phyloP scores from a whole-genome alignment of 1,140 invertebrate genomes.

The Trialeurodes vaporariorum region DNA sequence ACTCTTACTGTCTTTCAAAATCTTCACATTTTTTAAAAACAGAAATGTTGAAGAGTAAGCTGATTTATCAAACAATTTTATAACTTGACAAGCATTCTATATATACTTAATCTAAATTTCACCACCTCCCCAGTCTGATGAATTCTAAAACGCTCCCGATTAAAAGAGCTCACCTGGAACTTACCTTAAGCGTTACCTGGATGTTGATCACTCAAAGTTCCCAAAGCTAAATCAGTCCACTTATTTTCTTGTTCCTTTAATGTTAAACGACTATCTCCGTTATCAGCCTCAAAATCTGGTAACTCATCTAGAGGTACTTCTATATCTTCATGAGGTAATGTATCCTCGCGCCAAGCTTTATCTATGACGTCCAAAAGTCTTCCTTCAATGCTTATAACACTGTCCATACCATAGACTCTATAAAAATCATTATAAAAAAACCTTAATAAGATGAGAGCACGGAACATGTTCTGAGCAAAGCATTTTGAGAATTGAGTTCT shows the following conservation, averaged over 20 bases:
- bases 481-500: too few relatives aligned
- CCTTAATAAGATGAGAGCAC: too few relatives aligned
- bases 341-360: conserved; percentile 75
- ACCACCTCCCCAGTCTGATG: too few relatives aligned
- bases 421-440: conserved; percentile 6
- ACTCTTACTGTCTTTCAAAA: too few relatives aligned
- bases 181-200: conserved; percentile 33
- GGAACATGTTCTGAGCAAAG: too few relatives aligned
- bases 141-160: too few relatives aligned
- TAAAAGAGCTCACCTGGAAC: conserved; percentile 32
- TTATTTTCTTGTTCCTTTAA: conserved; percentile 82
- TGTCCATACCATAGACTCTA: conserved; percentile 23
- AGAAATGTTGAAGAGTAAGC: neutral
- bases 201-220: conserved; percentile 40
- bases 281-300: conserved; percentile 87
- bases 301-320: conserved; percentile 74
- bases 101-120: conserved; percentile 8
- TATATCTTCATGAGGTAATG: conserved; percentile 81
- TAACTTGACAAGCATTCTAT: conserved; percentile 6
- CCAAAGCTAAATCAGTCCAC: conserved; percentile 69
- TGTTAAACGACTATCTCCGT: conserved; percentile 78
- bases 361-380: conserved; percentile 78
- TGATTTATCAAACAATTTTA: conserved; percentile 3
- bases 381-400: conserved; percentile 45
- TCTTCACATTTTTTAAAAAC: neutral